A percentile compares a stretch with the other conserved stretches of the same genome.
phyloP scores from a whole-genome alignment of 1,140 invertebrate genomes.

The Phthorimaea operculella region DNA sequence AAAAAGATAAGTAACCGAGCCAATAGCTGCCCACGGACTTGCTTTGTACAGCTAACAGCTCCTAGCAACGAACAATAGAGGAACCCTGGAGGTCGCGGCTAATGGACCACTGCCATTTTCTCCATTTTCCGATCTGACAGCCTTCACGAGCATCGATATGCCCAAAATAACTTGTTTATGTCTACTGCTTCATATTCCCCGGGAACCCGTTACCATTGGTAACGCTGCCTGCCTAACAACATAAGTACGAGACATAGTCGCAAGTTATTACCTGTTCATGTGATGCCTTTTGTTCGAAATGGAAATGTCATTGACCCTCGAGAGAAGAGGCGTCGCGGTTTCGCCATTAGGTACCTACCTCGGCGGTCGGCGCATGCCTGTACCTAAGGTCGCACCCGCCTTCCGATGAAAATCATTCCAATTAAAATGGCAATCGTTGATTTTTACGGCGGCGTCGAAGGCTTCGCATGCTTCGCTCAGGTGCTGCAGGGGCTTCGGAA shows the following conservation, averaged over 20 bases:
- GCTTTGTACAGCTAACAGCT: neutral
- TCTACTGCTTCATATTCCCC: too few species aligned
- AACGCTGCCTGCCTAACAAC: too few species aligned
- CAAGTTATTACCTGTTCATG: slow-evolving; percentile 5
- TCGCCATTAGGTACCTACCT: slow-evolving; percentile 42
- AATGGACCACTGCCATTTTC: neutral
- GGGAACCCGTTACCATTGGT: too few species aligned
- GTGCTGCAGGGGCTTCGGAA: slow-evolving; percentile 15
- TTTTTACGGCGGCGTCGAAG: slow-evolving; percentile 16
- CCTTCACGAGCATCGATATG: too few species aligned
- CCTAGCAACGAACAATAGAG: neutral
- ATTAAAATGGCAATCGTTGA: slow-evolving; percentile 46
- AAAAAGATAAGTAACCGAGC: slow-evolving; percentile 1
- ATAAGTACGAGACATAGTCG: neutral
- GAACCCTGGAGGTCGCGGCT: neutral
- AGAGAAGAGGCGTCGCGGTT: slow-evolving; percentile 47
- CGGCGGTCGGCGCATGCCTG: slow-evolving; percentile 55
- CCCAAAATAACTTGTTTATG: too few species aligned
- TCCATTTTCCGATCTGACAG: neutral
- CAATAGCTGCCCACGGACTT: neutral
- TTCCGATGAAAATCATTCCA: slow-evolving; percentile 51
- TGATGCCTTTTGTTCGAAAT: slow-evolving; percentile 37
- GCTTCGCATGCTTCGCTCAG: neutral
- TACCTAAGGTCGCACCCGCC: slow-evolving; percentile 52
- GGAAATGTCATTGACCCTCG: slow-evolving; percentile 47